Percentiles rank a stretch among this genome's conserved stretches.
Conservation (phyloP, 1,140 invertebrate genomes). For the Steinernema feltiae region DNA sequence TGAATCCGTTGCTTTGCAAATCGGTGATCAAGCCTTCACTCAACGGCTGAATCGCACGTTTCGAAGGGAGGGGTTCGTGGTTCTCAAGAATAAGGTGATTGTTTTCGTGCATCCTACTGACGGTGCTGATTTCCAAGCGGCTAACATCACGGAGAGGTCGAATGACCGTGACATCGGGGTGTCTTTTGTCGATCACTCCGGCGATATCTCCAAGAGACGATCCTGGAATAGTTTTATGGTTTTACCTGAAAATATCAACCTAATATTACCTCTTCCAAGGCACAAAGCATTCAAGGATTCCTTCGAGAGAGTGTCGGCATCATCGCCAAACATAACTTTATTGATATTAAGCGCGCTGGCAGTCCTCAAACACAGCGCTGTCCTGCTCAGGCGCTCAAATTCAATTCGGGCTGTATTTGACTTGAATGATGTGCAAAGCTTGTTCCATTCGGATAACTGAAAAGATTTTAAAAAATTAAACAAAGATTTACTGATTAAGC, state of each 20-base stretch:
- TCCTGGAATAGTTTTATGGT: conserved; percentile 5
- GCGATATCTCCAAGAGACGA: conserved; percentile 14
- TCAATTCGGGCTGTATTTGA: conserved; percentile 17
- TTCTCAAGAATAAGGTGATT: background rate
- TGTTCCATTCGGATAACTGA: conserved; percentile 15
- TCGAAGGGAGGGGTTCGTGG: background rate
- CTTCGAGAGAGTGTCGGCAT: conserved; percentile 21
- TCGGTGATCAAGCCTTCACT: background rate
- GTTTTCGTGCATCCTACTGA: background rate
- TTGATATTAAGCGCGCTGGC: conserved; percentile 1
- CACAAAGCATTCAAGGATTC: conserved; percentile 19
- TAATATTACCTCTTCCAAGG: conserved; percentile 18
- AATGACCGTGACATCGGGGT: conserved; percentile 16
- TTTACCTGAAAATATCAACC: no score
- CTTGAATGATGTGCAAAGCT: conserved; percentile 11
- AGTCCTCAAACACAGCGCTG: conserved; percentile 12
- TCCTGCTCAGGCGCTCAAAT: conserved; percentile 24
- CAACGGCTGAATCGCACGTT: background rate
- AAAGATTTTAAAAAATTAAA: conserved; percentile 6
- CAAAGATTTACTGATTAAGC: background rate
- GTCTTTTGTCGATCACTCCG: conserved; percentile 18
- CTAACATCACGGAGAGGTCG: conserved; percentile 15
- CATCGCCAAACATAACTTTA: conserved; percentile 29
- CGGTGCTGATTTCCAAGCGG: background rate
- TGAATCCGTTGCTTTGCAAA: background rate